Evolutionary conservation across 2,113 vertebrate genomes (phyloP).

Genomic region (rat (Rattus norvegicus)): DNA sequence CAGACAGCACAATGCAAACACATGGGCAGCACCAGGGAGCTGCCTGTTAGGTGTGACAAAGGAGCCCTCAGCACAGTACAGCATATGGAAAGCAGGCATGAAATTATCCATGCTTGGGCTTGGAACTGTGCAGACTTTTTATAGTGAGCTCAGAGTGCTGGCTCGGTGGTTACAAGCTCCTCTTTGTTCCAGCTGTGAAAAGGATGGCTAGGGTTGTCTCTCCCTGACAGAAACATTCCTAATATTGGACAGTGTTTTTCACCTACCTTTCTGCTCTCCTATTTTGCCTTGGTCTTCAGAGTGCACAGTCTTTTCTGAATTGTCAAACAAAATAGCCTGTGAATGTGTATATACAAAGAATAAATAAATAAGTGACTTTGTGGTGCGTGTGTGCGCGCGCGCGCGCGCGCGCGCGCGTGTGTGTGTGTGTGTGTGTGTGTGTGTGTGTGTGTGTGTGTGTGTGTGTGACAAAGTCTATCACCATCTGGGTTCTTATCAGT

Average conservation of each 20-base stretch:
- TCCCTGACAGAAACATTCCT: conserved; percentile 48
- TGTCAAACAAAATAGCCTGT: background rate
- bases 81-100: conserved; percentile 53
- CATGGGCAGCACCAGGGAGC: conserved; percentile 3
- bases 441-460: background rate
- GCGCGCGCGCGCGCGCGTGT: no score
- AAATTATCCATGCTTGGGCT: conserved; percentile 13
- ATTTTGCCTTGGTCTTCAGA: background rate
- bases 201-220: conserved; percentile 29
- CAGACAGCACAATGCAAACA: conserved; percentile 50
- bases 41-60: conserved; percentile 68
- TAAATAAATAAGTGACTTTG: background rate
- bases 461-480: background rate
- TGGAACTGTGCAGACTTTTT: background rate
- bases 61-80: background rate
- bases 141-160: background rate
- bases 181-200: conserved; percentile 53
- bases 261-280: background rate
- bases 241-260: conserved; percentile 35
- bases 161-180: background rate
- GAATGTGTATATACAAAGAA: background rate
- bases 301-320: background rate
- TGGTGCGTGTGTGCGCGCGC: background rate
- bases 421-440: background rate
- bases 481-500: background rate